Conservation (phyloP, 1,140 invertebrate genomes). For the Lucilia cuprina region DNA sequence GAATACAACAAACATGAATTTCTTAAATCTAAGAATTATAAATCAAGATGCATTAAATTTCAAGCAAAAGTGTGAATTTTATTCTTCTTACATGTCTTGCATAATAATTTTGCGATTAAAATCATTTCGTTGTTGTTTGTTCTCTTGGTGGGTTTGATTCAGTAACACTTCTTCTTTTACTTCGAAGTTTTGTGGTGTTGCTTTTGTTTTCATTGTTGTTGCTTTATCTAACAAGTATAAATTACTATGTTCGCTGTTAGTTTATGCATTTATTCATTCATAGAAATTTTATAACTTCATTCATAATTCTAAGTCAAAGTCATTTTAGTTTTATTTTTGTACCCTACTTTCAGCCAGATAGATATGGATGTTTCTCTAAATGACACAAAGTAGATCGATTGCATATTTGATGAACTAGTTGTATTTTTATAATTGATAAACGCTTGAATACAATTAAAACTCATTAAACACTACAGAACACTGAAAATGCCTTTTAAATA, state of each 20-base stretch:
- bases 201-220: not conserved
- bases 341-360: not conserved
- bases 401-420: no score
- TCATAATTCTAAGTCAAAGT: not conserved
- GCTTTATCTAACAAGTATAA: not conserved
- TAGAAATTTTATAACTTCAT: not conserved
- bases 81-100: not conserved
- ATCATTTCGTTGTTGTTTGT: not conserved
- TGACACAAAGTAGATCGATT: no score
- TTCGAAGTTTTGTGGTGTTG: not conserved
- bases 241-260: not conserved
- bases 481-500: no score
- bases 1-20: no score
- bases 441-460: no score
- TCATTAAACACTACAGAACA: no score
- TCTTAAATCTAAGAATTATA: no score
- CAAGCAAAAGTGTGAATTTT: not conserved
- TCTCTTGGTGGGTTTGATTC: not conserved
- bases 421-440: no score
- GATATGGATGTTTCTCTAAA: not conserved
- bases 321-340: not conserved
- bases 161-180: not conserved
- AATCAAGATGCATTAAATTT: not conserved
- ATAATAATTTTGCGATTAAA: constrained; percentile 15
- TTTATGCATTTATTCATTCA: not conserved